These are phyloP conservation scores for Ctenosaura bakeri DNA, from an alignment of 2,797 vertebrate species.

Conservation along the genomic window DNA sequence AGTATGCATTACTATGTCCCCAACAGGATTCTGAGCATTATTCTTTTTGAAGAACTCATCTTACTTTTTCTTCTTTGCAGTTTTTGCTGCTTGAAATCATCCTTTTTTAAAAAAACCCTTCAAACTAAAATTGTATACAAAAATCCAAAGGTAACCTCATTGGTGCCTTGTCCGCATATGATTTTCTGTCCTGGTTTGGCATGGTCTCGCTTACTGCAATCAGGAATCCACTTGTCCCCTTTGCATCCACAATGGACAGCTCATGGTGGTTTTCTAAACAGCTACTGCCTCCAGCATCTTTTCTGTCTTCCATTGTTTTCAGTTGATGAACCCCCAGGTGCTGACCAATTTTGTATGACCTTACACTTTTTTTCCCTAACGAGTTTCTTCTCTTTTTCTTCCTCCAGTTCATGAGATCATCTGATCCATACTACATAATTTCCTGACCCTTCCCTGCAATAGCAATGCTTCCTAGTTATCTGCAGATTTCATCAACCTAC, in stretches of 20 bases:
- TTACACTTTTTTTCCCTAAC: neutral
- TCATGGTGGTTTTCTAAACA: neutral
- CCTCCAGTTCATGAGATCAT: slow-evolving; percentile 34
- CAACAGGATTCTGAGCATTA: neutral
- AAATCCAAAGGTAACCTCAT: neutral
- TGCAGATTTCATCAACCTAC: slow-evolving; percentile 43
- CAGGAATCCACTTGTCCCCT: neutral
- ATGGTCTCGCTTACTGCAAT: neutral
- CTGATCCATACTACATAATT: slow-evolving; percentile 20
- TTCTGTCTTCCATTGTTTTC: neutral
- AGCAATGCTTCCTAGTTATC: slow-evolving; percentile 24
- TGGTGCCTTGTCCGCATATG: neutral
- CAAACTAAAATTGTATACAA: neutral
- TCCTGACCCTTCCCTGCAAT: slow-evolving; percentile 13
- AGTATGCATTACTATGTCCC: neutral
- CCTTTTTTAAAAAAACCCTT: neutral
- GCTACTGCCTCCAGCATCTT: neutral
- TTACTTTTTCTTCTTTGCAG: neutral
- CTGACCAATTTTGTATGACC: slow-evolving; percentile 8
- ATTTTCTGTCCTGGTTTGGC: neutral
- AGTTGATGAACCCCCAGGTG: neutral
- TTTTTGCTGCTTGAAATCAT: slow-evolving; percentile 3
- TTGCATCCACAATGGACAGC: neutral
- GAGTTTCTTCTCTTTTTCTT: slow-evolving; percentile 15
- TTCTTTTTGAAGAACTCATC: no score